Base-by-base conservation (phyloP, 2,113 vertebrate genomes). In the Poeciliopsis retropinna region DNA sequence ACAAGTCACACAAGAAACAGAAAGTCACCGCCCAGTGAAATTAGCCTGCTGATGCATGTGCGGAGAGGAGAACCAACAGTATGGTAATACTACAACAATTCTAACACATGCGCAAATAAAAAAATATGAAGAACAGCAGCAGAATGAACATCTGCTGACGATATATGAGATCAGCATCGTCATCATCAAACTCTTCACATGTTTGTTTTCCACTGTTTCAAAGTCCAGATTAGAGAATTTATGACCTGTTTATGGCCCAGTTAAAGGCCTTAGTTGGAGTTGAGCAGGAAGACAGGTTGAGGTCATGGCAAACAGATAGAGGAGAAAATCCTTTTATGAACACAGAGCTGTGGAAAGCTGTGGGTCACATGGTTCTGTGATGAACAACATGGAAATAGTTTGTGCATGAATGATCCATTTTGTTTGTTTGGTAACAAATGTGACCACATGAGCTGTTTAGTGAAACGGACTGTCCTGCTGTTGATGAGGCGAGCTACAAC, bases 251-350 rank as follows among this genome's bases (percentile, higher is more conserved):
- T 80, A 84, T 61, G 64, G 17, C 17, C 8, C 19, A 65, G 75
- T 0, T 79, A 64, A 76, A 85, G 64, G 66, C 29, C 93, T 93
- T 2, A 73, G 86, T 82, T 39, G 41, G n/a, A 1, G 30, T 29
- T 27, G 68, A 61, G 60, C 14, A 0, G 63, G 31, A 72, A 41
- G 29, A 81, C 4, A 57, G 17, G 60, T 8, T 9, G 51, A 57
- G 51, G 25, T 57, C 51, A 57, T 57, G 25, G 51, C 51, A 10
- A 57, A n/a, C 10, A 17, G 41, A 17, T 5, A 47, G 44, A 47
- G 17, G 5, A 47, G 44, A 19, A 19, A 47, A 47, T 47, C 44
- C 44, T 57, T 57, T 25, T 57, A 25, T 47, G 44, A 47, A 47
- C 44, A 47, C 17, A 47, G 44, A 17, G 39, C 39, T 41, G 39